Conservation (phyloP, 2,888 invertebrate genomes). For the Oscheius sp. region DNA sequence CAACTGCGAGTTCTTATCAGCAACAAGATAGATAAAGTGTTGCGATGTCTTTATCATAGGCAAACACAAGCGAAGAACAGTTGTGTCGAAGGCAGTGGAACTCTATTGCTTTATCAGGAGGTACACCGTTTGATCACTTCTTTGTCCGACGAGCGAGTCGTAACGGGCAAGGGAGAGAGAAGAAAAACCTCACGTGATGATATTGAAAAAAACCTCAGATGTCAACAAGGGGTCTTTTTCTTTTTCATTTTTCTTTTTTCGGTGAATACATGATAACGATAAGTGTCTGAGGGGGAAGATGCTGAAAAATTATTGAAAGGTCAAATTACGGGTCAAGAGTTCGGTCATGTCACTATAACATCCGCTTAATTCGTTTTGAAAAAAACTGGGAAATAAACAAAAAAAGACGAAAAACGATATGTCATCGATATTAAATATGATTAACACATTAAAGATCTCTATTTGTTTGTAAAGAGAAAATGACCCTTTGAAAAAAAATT, state of each 20-base stretch:
- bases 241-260: not conserved
- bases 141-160: slow-evolving; percentile 4
- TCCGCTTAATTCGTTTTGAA: too few species aligned
- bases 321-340: too few species aligned
- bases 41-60: slow-evolving; percentile 21
- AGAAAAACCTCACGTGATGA: not conserved
- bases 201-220: not conserved
- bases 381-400: too few species aligned
- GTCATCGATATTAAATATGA: too few species aligned
- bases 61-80: slow-evolving; percentile 23
- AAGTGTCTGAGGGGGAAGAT: too few species aligned
- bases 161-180: not conserved
- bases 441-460: too few species aligned
- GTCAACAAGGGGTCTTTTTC: not conserved
- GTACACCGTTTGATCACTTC: not conserved
- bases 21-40: slow-evolving; percentile 13
- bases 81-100: slow-evolving; percentile 5
- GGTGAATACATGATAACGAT: too few species aligned
- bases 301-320: too few species aligned
- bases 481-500: too few species aligned
- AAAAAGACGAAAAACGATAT: too few species aligned
- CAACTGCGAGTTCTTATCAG: slow-evolving; percentile 8
- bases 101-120: slow-evolving; percentile 12
- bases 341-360: too few species aligned
- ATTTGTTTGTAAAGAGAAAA: too few species aligned